Conservation (phyloP, 2,113 vertebrate genomes). For the Varanus salvator region DNA sequence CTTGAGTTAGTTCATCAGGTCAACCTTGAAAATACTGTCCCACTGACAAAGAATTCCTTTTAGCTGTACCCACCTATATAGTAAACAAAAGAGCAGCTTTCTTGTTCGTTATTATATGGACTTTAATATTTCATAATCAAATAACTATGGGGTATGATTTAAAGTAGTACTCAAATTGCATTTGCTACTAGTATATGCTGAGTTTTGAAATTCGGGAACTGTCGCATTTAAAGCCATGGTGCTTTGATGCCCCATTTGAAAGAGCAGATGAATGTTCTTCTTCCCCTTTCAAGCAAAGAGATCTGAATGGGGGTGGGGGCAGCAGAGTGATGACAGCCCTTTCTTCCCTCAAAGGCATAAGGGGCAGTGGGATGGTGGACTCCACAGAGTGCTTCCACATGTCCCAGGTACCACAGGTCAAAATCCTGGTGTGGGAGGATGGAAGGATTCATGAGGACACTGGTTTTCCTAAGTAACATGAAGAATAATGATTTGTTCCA, state of each 20-base stretch:
- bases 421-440: constrained; percentile 7
- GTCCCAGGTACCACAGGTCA: constrained; percentile 4
- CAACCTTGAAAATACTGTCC: not conserved
- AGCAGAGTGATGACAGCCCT: not conserved
- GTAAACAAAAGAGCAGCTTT: not conserved
- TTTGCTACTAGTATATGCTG: not conserved
- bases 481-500: constrained; percentile 22
- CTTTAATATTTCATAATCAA: not conserved
- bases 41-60: not conserved
- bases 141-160: not conserved
- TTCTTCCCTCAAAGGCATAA: not conserved
- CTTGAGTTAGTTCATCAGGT: not conserved
- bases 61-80: no score
- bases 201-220: not conserved
- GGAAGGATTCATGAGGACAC: not conserved
- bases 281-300: not conserved
- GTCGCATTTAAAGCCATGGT: not conserved
- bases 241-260: not conserved
- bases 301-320: not conserved
- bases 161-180: not conserved
- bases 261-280: not conserved
- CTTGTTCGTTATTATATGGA: not conserved
- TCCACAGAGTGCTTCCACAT: constrained; percentile 28
- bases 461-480: not conserved
- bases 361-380: not conserved